A percentile compares a stretch with the other conserved stretches of the same genome.
These are phyloP conservation scores for Pyxicephalus adspersus DNA, from an alignment of 2,113 vertebrate genomes.

Conservation along the genomic window DNA sequence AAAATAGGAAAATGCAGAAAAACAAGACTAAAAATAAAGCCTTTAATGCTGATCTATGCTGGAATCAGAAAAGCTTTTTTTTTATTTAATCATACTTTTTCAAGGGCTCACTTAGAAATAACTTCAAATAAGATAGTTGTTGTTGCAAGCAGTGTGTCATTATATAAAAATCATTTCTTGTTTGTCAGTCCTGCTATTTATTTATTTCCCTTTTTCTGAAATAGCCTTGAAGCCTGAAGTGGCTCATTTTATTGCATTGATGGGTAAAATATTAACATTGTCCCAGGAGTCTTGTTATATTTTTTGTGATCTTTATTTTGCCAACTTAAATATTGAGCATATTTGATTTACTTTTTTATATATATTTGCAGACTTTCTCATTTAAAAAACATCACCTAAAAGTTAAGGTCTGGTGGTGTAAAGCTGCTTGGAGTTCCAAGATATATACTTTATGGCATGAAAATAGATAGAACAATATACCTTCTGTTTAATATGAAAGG, in stretches of 20 bases:
- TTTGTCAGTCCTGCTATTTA: background rate
- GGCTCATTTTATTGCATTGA: slow-evolving; percentile 28
- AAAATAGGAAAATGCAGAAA: background rate
- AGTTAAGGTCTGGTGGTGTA: slow-evolving; percentile 39
- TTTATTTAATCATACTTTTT: slow-evolving; percentile 17
- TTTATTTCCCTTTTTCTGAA: slow-evolving; percentile 21
- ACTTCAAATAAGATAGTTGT: slow-evolving; percentile 17
- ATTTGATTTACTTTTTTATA: slow-evolving; percentile 37
- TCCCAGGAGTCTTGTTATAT: slow-evolving; percentile 55
- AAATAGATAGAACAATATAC: slow-evolving; percentile 39
- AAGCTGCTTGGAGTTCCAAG: slow-evolving; percentile 8
- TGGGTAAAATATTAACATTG: slow-evolving; percentile 36
- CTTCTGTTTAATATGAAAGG: slow-evolving; percentile 46
- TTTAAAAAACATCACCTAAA: slow-evolving; percentile 49
- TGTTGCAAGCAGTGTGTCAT: background rate
- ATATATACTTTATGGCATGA: slow-evolving; percentile 43
- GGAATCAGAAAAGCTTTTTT: background rate
- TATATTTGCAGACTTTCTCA: slow-evolving; percentile 27
- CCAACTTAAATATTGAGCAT: slow-evolving; percentile 43
- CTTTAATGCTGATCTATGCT: slow-evolving; percentile 6
- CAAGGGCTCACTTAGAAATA: slow-evolving; percentile 22
- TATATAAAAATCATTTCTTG: slow-evolving; percentile 1
- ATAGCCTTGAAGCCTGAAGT: background rate
- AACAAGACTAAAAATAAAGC: background rate
- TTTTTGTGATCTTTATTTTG: slow-evolving; percentile 44